A percentile compares a stretch with the other conserved stretches of the same genome.
phyloP scores from a whole-genome alignment of 2,113 vertebrate genomes.

The Podarcis cretensis region DNA sequence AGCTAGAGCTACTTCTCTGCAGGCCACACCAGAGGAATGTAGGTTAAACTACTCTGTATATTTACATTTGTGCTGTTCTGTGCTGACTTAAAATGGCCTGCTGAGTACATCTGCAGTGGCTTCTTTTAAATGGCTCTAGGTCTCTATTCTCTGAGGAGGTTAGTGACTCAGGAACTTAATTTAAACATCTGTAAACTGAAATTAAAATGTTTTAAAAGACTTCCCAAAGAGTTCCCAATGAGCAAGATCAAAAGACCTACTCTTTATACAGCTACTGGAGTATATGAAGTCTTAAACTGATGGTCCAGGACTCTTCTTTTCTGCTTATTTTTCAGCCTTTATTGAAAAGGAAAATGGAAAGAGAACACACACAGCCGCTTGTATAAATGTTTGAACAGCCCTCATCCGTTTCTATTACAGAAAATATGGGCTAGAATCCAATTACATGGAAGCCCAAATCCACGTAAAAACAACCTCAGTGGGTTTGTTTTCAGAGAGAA shows the following conservation, averaged over 20 bases:
- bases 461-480: constrained; percentile 20
- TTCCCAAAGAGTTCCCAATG: neutral
- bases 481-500: constrained; percentile 32
- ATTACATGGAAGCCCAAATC: constrained; percentile 9
- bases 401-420: constrained; percentile 44
- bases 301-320: constrained; percentile 23
- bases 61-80: too few species aligned
- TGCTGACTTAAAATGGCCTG: neutral
- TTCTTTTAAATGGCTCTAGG: neutral
- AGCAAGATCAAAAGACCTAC: constrained; percentile 13
- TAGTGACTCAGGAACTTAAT: neutral
- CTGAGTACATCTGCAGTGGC: neutral
- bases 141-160: neutral
- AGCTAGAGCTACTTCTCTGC: neutral
- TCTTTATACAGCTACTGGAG: constrained; percentile 24
- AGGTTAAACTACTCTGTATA: neutral
- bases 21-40: neutral
- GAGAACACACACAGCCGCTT: constrained; percentile 1
- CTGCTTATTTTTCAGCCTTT: constrained; percentile 27
- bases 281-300: constrained; percentile 13
- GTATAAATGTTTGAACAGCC: constrained; percentile 21
- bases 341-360: constrained; percentile 33
- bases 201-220: neutral
- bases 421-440: constrained; percentile 40
- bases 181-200: neutral